Evolutionary conservation across 2,888 invertebrate species (phyloP), one percentile per base, ranked within the genome.

Genomic region (Amphipyra berbera): DNA sequence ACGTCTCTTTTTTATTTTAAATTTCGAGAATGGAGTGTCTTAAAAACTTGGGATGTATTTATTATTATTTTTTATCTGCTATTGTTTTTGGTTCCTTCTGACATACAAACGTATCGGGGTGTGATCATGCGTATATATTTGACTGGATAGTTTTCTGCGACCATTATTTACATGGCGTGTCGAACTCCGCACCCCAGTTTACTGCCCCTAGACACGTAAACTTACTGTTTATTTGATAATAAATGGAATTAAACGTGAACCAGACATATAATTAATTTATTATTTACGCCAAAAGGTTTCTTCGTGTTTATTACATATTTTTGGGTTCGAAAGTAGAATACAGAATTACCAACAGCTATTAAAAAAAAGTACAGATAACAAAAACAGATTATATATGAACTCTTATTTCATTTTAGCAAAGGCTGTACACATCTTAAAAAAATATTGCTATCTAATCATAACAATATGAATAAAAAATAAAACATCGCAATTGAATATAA

Each of bases 41-140:
- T 30, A n/a, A 13, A 21, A 52, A 40, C 4, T 45, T 50, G 1
- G 48, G 38, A 38, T 21, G n/a, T 58, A 46, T 56, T 1, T 53
- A 10, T 45, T 42, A 50, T 42, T 21, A 30, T 52, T 44, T 59
- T 21, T 30, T 15, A 45, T 21, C 15, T 45, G 46, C 13, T 14
- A 45, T 64, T 66, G 35, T 35, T 69, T 48, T 78, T 90, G 88
- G 88, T 88, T 90, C 87, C 62, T 68, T 90, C 84, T 82, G 82
- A 83, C 83, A 88, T 90, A 71, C 53, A 21, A 50, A 66, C 71
- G 63, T 61, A 71, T 46, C 48, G 35, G 50, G 48, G 76, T 83
- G 81, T 77, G 81, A 74, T 87, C 85, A 84, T 80, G 79, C 74
- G 79, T 79, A 68, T 86, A 85, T 82, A 85, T 88, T 83, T 62